A percentile compares a stretch with the other conserved stretches of the same genome.
These are phyloP conservation scores for Excalfactoria chinensis DNA, from an alignment of 2,113 vertebrate species.

Conservation along the genomic window DNA sequence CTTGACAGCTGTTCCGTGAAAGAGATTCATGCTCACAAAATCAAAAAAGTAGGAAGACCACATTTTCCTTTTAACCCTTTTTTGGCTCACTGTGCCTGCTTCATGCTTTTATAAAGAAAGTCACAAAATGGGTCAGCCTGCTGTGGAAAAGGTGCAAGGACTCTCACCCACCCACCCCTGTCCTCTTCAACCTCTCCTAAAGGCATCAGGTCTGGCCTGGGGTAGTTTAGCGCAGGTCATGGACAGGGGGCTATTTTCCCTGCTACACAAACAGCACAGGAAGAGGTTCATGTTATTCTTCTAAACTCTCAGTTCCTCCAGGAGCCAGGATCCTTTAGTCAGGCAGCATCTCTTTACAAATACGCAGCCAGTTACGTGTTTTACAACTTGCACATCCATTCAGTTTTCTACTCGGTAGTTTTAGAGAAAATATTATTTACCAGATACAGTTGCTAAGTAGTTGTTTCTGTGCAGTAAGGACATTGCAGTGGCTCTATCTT, in stretches of 20 bases:
- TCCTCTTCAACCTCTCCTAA: background rate
- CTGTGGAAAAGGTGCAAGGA: background rate
- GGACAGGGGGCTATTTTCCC: background rate
- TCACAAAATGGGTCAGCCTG: background rate
- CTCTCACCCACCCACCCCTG: background rate
- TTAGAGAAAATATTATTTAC: conserved; percentile 16
- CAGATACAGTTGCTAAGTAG: background rate
- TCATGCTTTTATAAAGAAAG: background rate
- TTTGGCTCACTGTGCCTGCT: background rate
- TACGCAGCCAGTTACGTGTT: background rate
- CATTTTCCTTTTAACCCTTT: conserved; percentile 20
- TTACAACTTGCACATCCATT: background rate
- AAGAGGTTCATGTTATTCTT: background rate
- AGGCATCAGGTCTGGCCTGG: background rate
- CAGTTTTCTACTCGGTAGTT: conserved; percentile 44
- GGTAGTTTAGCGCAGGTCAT: background rate
- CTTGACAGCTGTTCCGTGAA: conserved; percentile 68
- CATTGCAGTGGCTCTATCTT: background rate
- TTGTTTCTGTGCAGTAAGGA: background rate
- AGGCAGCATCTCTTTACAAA: background rate
- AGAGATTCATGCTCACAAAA: conserved; percentile 68
- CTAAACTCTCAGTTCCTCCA: background rate
- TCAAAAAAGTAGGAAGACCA: conserved; percentile 52
- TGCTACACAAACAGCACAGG: background rate
- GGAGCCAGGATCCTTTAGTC: background rate